A percentile compares a stretch with the other conserved stretches of the same genome.
Conservation (phyloP, 2,797 vertebrate species). For the Hirundo rustica region DNA sequence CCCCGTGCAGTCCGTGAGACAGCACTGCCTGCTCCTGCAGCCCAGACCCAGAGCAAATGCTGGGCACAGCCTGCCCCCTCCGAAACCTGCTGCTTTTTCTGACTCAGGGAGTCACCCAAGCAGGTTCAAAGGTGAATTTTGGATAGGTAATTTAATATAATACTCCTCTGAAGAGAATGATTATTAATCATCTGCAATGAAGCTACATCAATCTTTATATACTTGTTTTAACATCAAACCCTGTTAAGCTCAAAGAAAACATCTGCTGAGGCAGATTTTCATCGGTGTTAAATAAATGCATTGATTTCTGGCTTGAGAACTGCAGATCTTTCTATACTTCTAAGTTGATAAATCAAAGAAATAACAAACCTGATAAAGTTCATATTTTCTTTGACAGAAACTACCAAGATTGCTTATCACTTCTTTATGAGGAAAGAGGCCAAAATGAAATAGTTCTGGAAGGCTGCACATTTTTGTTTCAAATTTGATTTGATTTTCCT, state of each 20-base stretch:
- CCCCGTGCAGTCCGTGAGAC: neutral
- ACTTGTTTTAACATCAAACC: constrained; percentile 14
- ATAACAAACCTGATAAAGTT: neutral
- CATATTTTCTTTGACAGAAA: neutral
- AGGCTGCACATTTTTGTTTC: neutral
- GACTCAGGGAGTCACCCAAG: neutral
- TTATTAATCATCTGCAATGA: constrained; percentile 32
- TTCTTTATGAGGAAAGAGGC: neutral
- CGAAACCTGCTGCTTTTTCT: neutral
- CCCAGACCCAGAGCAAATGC: neutral
- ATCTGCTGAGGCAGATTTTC: neutral
- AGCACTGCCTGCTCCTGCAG: neutral
- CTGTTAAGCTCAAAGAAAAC: neutral
- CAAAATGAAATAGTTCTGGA: neutral
- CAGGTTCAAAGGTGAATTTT: constrained; percentile 21
- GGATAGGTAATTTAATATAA: constrained; percentile 36
- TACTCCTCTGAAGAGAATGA: neutral
- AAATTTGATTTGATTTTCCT: neutral
- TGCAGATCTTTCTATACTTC: neutral
- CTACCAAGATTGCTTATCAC: neutral
- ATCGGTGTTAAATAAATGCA: neutral
- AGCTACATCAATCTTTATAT: neutral
- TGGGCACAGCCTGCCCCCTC: neutral
- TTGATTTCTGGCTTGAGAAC: neutral
- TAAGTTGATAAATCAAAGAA: neutral